Evolutionary conservation across 2,113 vertebrate species (phyloP).

Genomic region (Haemorhous mexicanus): DNA sequence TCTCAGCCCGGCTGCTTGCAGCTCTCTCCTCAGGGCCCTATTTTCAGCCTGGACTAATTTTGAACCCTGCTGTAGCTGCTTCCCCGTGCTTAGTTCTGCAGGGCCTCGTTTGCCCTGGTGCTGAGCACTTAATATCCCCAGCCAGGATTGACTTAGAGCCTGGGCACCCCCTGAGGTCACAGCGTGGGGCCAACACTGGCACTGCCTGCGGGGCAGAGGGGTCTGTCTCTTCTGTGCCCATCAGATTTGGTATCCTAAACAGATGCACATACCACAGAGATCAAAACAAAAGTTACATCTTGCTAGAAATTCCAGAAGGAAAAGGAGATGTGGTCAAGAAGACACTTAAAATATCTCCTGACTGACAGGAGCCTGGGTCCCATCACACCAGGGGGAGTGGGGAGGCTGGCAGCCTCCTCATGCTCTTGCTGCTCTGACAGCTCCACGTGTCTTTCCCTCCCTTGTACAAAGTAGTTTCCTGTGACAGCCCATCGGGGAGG

Average conservation of each 20-base stretch:
- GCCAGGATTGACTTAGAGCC: background rate
- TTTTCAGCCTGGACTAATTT: slow-evolving; percentile 25
- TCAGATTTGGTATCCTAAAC: background rate
- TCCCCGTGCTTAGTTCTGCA: background rate
- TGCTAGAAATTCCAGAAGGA: background rate
- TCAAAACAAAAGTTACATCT: background rate
- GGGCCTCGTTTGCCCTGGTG: slow-evolving; percentile 1
- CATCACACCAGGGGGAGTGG: rapidly evolving
- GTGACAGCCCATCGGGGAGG: background rate
- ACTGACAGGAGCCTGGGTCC: background rate
- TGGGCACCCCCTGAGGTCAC: background rate
- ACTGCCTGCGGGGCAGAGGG: background rate
- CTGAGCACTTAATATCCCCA: slow-evolving; percentile 34
- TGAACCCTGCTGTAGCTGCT: background rate
- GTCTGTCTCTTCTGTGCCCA: rapidly evolving
- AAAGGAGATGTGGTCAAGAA: background rate
- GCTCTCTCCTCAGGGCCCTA: background rate
- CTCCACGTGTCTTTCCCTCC: background rate
- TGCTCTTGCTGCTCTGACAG: background rate
- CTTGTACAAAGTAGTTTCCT: background rate
- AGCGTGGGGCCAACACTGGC: rapidly evolving
- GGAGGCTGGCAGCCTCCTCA: background rate
- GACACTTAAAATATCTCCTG: background rate
- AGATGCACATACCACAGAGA: rapidly evolving
- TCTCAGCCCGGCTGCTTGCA: background rate